Evolutionary conservation across 92 coral and sea anemone genomes (phyloP), one percentile per base, ranked within the genome.

Genomic region (Parazoanthus swiftii): DNA sequence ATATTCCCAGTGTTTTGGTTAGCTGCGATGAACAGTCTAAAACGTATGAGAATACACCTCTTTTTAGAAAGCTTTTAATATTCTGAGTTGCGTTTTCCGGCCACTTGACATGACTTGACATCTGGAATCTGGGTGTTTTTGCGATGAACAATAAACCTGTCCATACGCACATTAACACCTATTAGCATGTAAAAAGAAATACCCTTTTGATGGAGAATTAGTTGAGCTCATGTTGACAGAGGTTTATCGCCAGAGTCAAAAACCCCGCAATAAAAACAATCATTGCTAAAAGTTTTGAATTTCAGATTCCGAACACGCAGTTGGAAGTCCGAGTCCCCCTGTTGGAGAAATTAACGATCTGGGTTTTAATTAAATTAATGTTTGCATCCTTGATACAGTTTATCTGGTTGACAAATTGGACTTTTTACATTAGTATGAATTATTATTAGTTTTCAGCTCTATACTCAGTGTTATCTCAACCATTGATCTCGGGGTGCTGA

Each of bases 151-250:
- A 84, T 84, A 84, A 84, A 71, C 87, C 79, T 84, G 87, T 84
- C 87, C 25, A 84, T 79, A 71, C 18, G 37, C 77, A 84, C 18
- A 84, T 84, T 84, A 84, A 46, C 87, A 72, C 79, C 87, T 68
- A 84, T 84, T 84, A 84, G 79, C 87, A 84, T 84, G 71, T 42
- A 68, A 84, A 84, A 84, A 84, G 79, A 84, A 84, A 84, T 72
- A 29, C 68, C 79, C 42, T 84, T 84, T 84, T 84, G 87, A 84
- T 84, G 66, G 79, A 84, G 79, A 84, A 43, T 84, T 70, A 84
- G 87, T 84, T 59, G 87, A 48, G 87, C 33, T n/a, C 79, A 71
- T 84, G 87, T 84, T 84, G 87, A 84, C 87, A 84, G 65, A 71
- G 65, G 43, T 84, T 81, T 84, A 84, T 84, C 77, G 56, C 68